Base-by-base conservation (phyloP, 2,888 invertebrate genomes). In the Epistrophe eligans region DNA sequence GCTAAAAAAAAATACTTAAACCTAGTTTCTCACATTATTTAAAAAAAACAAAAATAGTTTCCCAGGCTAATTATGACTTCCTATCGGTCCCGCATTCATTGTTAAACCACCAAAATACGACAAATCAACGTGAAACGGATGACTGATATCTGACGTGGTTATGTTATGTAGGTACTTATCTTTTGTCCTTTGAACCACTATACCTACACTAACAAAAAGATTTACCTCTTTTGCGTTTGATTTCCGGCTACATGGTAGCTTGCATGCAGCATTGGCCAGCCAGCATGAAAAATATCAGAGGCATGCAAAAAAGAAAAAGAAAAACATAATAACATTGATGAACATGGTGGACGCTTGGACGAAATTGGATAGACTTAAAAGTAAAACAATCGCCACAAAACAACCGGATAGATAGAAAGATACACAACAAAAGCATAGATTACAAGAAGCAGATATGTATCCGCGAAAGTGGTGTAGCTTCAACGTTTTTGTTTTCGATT, bases 381-480 rank as follows among this genome's bases (percentile, higher is more conserved):
- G 82, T 85, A 74, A 85, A 85, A 85, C 85, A 85, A 82, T 82
- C 77, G 52, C 70, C 76, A 52, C 19, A 52, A 40, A 38, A 70
- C 28, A 73, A 84, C 76, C 81, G 81, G 77, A 77, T 81, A 84
- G 79, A 67, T 50, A 15, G 35, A 38, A 50, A 72, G 52, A 70
- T 81, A 81, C 67, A 73, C 67, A 77, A 67, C 72, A 40, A 55
- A 81, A 73, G 81, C 84, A 85, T 73, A 85, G 84, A 84, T 84
- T 81, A 84, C 77, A 85, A 60, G 77, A 64, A 70, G 45, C 73
- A 77, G 85, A 85, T 85, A 85, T 40, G 79, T 76, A 82, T 83
- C 83, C 87, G 87, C 87, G 87, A 87, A 87, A 87, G 87, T 83
- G 79, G 83, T 83, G 83, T 79, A 79, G 73, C 77, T 77, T 73